Evolutionary conservation across 2,797 vertebrate genomes (phyloP), one percentile per base, ranked within the genome.

Genomic region (Lacerta bilineata): DNA sequence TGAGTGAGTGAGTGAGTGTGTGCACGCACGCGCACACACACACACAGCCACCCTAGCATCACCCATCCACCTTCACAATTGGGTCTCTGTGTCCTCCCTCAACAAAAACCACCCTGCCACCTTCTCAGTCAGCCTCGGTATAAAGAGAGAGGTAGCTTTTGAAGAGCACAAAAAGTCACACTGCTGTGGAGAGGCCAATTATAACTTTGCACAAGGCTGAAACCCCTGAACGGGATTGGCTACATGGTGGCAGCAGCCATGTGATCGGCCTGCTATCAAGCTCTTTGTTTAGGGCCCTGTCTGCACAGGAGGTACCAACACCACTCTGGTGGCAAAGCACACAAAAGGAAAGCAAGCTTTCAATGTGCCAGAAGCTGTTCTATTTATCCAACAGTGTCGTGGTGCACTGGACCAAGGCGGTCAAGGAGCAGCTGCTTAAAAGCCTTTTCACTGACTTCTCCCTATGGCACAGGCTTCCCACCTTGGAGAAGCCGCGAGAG

Each of bases 51-150:
- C 94, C 95, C 92, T 93, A 87, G 95, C 94, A 95, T 95, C 92
- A 93, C 95, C 96, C 15, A 96, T 96, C 93, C 87, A 39, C 95
- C 95, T 95, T 96, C 96, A 97, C 97, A 97, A 97, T 97, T 97
- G 97, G 96, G 72, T 39, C 72, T 93, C 94, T 93, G 93, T 95
- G 96, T 97, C 96, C 96, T 96, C 96, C 95, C 95, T 94, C 94
- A 93, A 94, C 92, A 97, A 97, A 46, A 97, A 95, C 92, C 81
- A 91, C 85, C 94, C 94, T 89, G 92, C 84, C 79, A 89, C 87
- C 59, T 93, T 95, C 41, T 95, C 93, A 72, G n/a, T 90, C 85
- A 86, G 71, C 36, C 36, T 61, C 29, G 10, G 68, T 50, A 39
- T 85, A 83, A 85, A 59, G 11, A 71, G 39, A 20, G 55, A 74